phyloP scores from a whole-genome alignment of 2,888 invertebrate genomes.

The Pristionchus exspectatus region DNA sequence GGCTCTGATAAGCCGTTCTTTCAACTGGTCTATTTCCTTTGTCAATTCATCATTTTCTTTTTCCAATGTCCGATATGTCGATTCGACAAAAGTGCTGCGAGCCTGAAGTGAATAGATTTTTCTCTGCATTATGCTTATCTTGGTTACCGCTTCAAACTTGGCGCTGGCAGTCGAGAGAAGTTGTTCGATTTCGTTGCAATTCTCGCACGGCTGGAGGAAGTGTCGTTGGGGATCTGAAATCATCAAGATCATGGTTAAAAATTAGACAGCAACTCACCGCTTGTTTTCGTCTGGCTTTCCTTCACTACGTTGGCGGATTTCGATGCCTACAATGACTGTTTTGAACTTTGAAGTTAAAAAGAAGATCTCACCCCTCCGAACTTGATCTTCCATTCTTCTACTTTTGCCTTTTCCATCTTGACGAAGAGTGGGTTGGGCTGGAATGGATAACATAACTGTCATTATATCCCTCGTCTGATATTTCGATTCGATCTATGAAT shows the following conservation, averaged over 20 bases:
- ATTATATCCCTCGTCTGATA: too few species aligned
- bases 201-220: too few species aligned
- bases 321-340: not conserved
- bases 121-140: too few species aligned
- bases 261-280: not conserved
- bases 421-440: conserved; percentile 90
- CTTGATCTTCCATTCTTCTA: conserved; percentile 87
- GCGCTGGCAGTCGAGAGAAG: too few species aligned
- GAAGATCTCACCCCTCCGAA: conserved; percentile 79
- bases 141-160: not conserved
- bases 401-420: conserved; percentile 88
- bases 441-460: too few species aligned
- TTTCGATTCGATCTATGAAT: too few species aligned
- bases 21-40: conserved; percentile 66
- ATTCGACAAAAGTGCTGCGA: conserved; percentile 55
- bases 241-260: too few species aligned
- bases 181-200: too few species aligned
- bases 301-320: not conserved
- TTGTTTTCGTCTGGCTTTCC: not conserved
- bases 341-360: too few species aligned
- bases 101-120: conserved; percentile 50
- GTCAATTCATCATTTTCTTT: conserved; percentile 67
- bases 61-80: conserved; percentile 64
- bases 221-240: too few species aligned
- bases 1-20: conserved; percentile 65